A percentile compares a stretch with the other conserved stretches of the same genome.
phyloP scores from a whole-genome alignment of 1,140 invertebrate species.

The Eurosta solidaginis region DNA sequence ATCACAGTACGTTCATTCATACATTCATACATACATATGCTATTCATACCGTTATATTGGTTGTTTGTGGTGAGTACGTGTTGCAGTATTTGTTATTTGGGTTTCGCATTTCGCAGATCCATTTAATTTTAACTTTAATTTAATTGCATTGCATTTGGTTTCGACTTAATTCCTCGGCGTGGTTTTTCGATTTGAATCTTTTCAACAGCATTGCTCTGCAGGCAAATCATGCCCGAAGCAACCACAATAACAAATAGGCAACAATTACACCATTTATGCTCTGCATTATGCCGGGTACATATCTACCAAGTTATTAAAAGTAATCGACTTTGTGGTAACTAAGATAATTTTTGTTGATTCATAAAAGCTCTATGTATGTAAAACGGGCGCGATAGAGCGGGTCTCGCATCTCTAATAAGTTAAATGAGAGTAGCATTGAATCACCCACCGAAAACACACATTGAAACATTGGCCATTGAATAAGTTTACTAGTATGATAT shows the following conservation, averaged over 20 bases:
- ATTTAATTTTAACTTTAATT: conserved; percentile 14
- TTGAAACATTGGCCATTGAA: too few species aligned
- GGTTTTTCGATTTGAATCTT: background rate
- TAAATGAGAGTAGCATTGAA: too few species aligned
- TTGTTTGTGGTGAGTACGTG: background rate
- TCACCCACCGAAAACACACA: too few species aligned
- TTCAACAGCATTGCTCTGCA: background rate
- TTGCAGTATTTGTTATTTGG: background rate
- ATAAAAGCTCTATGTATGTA: too few species aligned
- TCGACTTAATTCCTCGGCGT: background rate
- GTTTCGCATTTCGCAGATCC: background rate
- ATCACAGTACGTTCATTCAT: too few species aligned
- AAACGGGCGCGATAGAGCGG: too few species aligned
- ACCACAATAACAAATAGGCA: background rate
- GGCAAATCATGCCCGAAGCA: background rate
- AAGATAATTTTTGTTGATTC: too few species aligned
- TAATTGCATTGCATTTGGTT: conserved; percentile 18
- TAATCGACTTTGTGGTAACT: too few species aligned
- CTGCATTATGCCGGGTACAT: too few species aligned
- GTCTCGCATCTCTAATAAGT: too few species aligned
- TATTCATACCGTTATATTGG: background rate
- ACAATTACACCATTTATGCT: background rate
- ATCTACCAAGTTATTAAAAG: too few species aligned
- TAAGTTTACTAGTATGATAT: too few species aligned
- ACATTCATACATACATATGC: background rate